Evolutionary conservation across 2,113 vertebrate genomes (phyloP).

Genomic region (Lichenostomus cassidix): DNA sequence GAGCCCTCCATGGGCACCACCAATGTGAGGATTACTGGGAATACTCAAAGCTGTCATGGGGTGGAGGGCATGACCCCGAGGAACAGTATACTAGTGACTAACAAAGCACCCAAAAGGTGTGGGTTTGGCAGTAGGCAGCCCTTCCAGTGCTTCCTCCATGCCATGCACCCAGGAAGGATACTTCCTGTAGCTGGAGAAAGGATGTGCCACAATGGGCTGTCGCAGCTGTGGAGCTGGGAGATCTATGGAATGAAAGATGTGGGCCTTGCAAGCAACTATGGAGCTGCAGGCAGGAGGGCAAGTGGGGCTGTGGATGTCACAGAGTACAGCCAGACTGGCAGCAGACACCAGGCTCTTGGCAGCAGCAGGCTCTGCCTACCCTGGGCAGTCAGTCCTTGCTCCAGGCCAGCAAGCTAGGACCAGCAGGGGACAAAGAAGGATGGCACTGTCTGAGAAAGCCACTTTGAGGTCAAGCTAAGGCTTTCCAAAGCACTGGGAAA

Average conservation of each 20-base stretch:
- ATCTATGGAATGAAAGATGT: background rate
- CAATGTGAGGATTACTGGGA: background rate
- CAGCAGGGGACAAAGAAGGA: background rate
- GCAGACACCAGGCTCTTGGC: background rate
- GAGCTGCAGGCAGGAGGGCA: background rate
- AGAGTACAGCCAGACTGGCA: background rate
- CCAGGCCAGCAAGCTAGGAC: background rate
- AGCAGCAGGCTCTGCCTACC: background rate
- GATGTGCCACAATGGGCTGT: background rate
- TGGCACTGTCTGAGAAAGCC: background rate
- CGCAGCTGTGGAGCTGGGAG: background rate
- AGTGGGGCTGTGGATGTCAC: background rate
- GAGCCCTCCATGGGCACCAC: background rate
- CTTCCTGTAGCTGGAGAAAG: background rate
- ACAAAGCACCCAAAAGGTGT: background rate
- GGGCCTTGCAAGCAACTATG: background rate
- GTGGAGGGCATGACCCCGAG: background rate
- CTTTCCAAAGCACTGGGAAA: background rate
- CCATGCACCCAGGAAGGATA: accelerated
- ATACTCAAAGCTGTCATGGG: background rate
- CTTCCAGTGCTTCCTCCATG: accelerated
- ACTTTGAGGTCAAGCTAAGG: background rate
- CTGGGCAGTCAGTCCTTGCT: background rate
- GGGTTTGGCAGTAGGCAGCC: background rate
- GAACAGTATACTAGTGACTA: accelerated